Base-by-base conservation (phyloP, 1,140 invertebrate species). In the Dendroctonus valens region DNA sequence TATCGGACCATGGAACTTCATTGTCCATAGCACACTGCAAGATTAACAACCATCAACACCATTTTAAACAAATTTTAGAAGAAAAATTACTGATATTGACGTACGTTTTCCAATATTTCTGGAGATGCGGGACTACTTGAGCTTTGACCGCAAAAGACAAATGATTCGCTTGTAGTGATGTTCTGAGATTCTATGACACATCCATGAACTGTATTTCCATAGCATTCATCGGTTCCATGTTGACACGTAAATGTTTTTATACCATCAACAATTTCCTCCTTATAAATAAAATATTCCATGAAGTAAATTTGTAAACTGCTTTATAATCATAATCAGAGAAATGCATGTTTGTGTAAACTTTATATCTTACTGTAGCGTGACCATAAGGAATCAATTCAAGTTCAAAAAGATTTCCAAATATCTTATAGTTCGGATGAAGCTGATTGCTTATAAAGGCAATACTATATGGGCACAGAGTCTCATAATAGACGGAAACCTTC, bases 381-480 rank as follows among this genome's bases (percentile, higher is more conserved):
- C 44, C 44, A 9, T 14, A 46, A 3, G 44, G 44, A 26, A 59
- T 48, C 5, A 59, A 14, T 11, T 42, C 40, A 11, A 59, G 11
- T 41, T 55, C 53, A 11, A 55, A 6, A 11, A n/a, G 41, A 7
- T 55, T n/a, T 11, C n/a, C 41, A 8, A 55, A 41, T n/a, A n/a
- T 11, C 11, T 5, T 6, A 9, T 40, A 55, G 15, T 67, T 68
- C 7, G 79, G 79, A 53, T 73, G 67, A 0, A 81, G 69, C 63
- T 81, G 78, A 12, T 73, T 65, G 2, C 54, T 72, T 6, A 78
- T 73, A 58, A 81, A 81, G n/a, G 77, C 65, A 41, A 83, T 83
- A 72, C 90, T 92, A 71, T 91, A 90, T 0, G 87, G 86, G 74
- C 92, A 95, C 0, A 92, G 76, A 7, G 85, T 83, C 78, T 95